Evolutionary conservation across 1,140 invertebrate species (phyloP).

Genomic region (Drosophila jambulina): DNA sequence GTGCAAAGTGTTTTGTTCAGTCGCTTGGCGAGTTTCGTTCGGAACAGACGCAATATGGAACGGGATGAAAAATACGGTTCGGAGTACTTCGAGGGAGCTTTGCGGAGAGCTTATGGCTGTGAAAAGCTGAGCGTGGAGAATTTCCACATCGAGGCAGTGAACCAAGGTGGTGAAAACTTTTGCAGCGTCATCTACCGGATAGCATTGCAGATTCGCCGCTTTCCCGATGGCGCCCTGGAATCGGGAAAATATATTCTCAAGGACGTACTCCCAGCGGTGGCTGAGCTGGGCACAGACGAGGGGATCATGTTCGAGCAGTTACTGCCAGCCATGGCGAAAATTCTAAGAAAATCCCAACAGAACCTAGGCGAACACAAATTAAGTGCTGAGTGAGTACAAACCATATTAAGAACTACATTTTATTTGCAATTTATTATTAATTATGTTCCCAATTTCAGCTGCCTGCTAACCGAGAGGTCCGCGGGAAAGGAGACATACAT

Average conservation of each 20-base stretch:
- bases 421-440: neutral
- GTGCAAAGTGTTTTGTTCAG: constrained; percentile 16
- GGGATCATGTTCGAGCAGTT: constrained; percentile 56
- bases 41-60: constrained; percentile 29
- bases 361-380: constrained; percentile 41
- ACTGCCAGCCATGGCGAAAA: constrained; percentile 53
- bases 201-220: constrained; percentile 44
- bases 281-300: constrained; percentile 62
- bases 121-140: constrained; percentile 44
- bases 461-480: constrained; percentile 37
- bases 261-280: constrained; percentile 47
- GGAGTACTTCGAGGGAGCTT: constrained; percentile 59
- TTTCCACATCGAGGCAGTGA: constrained; percentile 38
- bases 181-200: constrained; percentile 69
- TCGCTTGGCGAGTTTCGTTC: constrained; percentile 26
- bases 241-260: constrained; percentile 58
- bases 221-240: constrained; percentile 27
- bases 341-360: constrained; percentile 19
- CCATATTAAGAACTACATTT: no score
- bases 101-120: constrained; percentile 40
- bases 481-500: constrained; percentile 54
- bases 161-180: constrained; percentile 65
- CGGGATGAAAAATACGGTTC: constrained; percentile 9
- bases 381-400: constrained; percentile 54
- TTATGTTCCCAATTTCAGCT: constrained; percentile 12